These are phyloP conservation scores for Hylaeus volcanicus DNA, from an alignment of 1,140 invertebrate species.

Conservation along the genomic window DNA sequence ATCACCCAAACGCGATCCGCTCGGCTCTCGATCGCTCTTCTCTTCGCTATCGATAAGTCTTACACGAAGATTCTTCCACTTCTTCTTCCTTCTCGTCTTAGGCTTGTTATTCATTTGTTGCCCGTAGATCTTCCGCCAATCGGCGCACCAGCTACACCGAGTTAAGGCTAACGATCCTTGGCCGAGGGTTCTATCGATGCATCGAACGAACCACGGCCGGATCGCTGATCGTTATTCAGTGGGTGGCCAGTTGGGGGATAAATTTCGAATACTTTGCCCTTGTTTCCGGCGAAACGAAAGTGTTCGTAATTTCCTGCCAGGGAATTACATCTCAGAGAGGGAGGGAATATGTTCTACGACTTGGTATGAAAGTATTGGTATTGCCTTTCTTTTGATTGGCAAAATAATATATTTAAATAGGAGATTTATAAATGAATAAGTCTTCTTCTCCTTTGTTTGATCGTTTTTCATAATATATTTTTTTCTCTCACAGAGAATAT, in stretches of 20 bases:
- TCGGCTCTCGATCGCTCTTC: slow-evolving; percentile 44
- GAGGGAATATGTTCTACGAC: not conserved
- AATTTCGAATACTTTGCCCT: not conserved
- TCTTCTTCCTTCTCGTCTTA: slow-evolving; percentile 53
- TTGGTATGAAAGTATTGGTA: no score
- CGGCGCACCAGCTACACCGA: slow-evolving; percentile 26
- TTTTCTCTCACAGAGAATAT: no score
- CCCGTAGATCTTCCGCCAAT: slow-evolving; percentile 58
- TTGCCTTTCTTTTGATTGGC: no score
- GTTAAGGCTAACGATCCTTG: slow-evolving; percentile 41
- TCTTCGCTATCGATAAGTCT: slow-evolving; percentile 53
- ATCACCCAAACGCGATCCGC: slow-evolving; percentile 40
- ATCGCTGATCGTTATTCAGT: slow-evolving; percentile 35
- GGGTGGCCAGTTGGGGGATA: not conserved
- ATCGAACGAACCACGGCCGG: slow-evolving; percentile 23
- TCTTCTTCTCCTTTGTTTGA: no score
- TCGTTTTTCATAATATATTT: no score
- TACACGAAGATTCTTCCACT: slow-evolving; percentile 55
- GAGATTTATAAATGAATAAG: no score
- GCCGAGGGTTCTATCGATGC: slow-evolving; percentile 28
- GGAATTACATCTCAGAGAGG: not conserved
- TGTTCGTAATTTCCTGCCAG: not conserved
- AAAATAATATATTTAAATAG: no score
- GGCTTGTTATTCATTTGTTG: slow-evolving; percentile 64
- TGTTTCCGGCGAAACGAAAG: not conserved